These are phyloP conservation scores for Mythimna ferrago DNA, from an alignment of 2,888 invertebrate species.

Conservation along the genomic window DNA sequence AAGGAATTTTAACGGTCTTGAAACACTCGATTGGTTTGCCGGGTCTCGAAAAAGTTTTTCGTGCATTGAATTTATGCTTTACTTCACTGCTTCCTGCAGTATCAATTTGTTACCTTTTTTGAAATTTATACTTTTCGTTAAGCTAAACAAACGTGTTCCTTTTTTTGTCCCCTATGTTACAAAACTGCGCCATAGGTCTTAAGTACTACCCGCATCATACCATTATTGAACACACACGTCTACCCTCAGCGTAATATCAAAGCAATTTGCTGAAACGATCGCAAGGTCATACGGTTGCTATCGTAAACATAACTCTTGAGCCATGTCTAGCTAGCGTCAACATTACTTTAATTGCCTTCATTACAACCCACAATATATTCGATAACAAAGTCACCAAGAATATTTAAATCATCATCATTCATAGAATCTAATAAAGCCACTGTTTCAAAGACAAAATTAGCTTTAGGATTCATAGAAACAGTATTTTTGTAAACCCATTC, in stretches of 20 bases:
- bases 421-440: constrained; percentile 14
- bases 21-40: constrained; percentile 37
- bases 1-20: constrained; percentile 58
- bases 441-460: constrained; percentile 8
- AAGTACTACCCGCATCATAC: constrained; percentile 32
- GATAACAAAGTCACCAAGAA: background rate
- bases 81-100: background rate
- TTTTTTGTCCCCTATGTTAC: background rate
- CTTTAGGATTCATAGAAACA: constrained; percentile 40
- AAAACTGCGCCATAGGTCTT: background rate
- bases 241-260: constrained; percentile 53
- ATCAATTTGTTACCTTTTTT: constrained; percentile 15
- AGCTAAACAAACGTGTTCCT: background rate
- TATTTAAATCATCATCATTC: constrained; percentile 9
- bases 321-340: constrained; percentile 4
- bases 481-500: constrained; percentile 49
- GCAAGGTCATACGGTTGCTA: constrained; percentile 56
- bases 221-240: constrained; percentile 30
- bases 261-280: constrained; percentile 62
- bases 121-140: background rate
- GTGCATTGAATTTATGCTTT: constrained; percentile 23
- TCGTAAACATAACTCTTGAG: constrained; percentile 44
- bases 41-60: constrained; percentile 25
- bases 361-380: background rate
- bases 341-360: constrained; percentile 21